Base-by-base conservation (phyloP, 2,113 vertebrate genomes). In the Corythornis madagascariensis region DNA sequence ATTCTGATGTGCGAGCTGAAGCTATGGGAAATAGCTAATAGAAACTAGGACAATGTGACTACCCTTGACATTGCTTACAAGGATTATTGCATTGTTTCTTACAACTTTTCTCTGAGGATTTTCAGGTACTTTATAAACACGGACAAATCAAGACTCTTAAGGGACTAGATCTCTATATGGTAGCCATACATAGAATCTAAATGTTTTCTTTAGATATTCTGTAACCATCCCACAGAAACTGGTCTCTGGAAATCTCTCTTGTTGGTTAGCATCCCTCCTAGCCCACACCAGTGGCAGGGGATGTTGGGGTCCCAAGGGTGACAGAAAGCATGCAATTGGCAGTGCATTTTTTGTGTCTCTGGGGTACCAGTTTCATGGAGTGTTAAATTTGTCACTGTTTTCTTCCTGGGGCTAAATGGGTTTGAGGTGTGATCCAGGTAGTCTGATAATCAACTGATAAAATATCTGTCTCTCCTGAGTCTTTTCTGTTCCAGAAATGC, bases 221-320 rank as follows among this genome's bases (percentile, higher is more conserved):
- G 18, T 35, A 53, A 55, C 13, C 82, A 61, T 28, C 16, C 22
- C 19, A 31, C 19, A 47, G 70, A 67, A 77, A 19, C 14, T 20
- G 4, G 6, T 16, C 17, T 71, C 60, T 87, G 57, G 33, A 45
- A 63, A 72, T 29, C 48, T 3, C n/a, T 79, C 35, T 57, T 67
- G n/a, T 8, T 47, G 43, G n/a, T 38, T 38, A 69, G 53, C 50
- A 85, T 21, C 35, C 14, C 7, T 82, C 10, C 1, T 53, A 64
- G 43, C 17, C 40, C 57, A 29, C 0, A 0, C 15, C 6, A 4
- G 53, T 57, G 29, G 12, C 0, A 0, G n/a, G 19, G 42, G 31
- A 38, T 22, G 7, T 55, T 6, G 0, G 12, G 19, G 1, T 86
- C 21, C 63, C 0, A 0, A 48, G 18, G 26, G n/a, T 66, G 29